Evolutionary conservation across 2,113 vertebrate species (phyloP), one percentile per base, ranked within the genome.

Genomic region (Diadophis punctatus): DNA sequence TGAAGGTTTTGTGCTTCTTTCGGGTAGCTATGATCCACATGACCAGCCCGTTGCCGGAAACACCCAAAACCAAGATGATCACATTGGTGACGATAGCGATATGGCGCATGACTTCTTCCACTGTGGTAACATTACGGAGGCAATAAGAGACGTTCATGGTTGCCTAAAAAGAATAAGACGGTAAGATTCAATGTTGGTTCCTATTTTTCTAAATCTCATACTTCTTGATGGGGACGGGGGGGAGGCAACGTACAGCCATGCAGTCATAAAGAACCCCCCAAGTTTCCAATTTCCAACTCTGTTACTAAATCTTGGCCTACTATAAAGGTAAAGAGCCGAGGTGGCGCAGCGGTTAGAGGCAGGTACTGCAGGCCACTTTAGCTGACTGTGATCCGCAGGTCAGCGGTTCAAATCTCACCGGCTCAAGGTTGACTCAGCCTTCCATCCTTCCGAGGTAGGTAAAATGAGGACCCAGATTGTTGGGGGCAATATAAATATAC

Each of bases 81-180:
- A 92, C 88, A 2, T 92, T 90, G 30, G 92, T 92, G 49, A 90
- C 39, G 18, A 92, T 92, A 25, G 53, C 92, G 1, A 92, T 92
- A 4, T 8, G 74, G 3, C 92, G 88, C 92, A 92, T 92, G 30
- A 48, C n/a, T 4, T 90, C 86, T 10, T 92, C 88, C n/a, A 92
- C 92, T 0, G 20, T 0, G 1, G 30, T 92, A 14, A 8, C 8
- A 4, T 90, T 51, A 9, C 0, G 11, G n/a, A 11, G 22, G 9
- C n/a, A 22, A 4, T 18, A 6, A 51, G 88, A 92, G 55, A 23
- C 46, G 12, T 90, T 92, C 92, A 63, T 63, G 0, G 46, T 63
- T 80, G 43, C 58, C 92, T 92, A 56, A 8, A 30, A 86, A 60
- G 74, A 92, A 18, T 5, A 86, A 86, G 20, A 12, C 3, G 39